A percentile compares a stretch with the other conserved stretches of the same genome.
phyloP scores from a whole-genome alignment of 2,113 vertebrate genomes.

The Barbus barbus region DNA sequence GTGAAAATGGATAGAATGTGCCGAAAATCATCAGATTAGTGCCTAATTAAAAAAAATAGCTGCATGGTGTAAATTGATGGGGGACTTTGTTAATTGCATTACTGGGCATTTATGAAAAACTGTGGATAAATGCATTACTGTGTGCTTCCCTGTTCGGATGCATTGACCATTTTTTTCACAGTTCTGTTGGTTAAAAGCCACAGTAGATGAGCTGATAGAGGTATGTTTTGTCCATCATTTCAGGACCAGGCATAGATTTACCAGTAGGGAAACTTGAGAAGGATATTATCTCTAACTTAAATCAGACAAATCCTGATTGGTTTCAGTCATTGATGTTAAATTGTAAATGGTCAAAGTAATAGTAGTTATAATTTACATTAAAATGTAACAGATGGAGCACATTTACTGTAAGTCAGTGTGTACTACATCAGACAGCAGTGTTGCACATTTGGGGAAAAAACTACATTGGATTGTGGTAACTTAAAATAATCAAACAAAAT shows the following conservation, averaged over 20 bases:
- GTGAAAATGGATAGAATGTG: neutral
- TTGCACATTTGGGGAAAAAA: neutral
- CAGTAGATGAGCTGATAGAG: neutral
- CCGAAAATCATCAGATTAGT: neutral
- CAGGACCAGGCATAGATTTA: neutral
- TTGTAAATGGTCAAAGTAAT: neutral
- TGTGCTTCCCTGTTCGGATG: neutral
- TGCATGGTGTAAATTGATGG: neutral
- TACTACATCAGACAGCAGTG: neutral
- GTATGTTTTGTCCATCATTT: neutral
- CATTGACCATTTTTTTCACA: neutral
- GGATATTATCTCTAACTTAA: neutral
- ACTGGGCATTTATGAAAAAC: neutral
- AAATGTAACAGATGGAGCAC: neutral
- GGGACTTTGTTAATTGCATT: conserved; percentile 8
- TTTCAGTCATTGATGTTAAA: neutral
- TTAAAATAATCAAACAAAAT: neutral
- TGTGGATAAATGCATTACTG: neutral
- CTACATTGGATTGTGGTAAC: too few species aligned
- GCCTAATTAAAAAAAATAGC: neutral
- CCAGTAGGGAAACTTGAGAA: neutral
- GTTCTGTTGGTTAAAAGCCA: neutral
- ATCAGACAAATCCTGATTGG: neutral
- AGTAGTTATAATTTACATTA: neutral
- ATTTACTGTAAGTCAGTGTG: neutral